These are phyloP conservation scores for Rhinolophus ferrumequinum DNA, from an alignment of 2,113 vertebrate genomes.

Conservation along the genomic window DNA sequence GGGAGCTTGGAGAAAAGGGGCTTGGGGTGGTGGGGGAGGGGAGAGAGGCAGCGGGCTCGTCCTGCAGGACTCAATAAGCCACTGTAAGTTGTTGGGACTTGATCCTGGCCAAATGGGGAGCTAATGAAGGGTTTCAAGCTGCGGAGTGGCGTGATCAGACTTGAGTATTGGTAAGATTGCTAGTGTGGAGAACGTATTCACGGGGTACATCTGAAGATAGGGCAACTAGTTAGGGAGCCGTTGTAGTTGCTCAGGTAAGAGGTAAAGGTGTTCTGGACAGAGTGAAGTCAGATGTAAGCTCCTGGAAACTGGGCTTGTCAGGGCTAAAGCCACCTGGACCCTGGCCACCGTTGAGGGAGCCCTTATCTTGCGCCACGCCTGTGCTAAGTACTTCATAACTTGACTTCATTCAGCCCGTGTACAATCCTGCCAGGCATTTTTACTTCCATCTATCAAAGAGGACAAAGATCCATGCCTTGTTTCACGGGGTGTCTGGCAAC, in stretches of 20 bases:
- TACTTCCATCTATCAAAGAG: background rate
- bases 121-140: background rate
- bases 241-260: background rate
- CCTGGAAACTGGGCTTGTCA: background rate
- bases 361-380: background rate
- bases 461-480: background rate
- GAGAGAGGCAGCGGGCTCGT: background rate
- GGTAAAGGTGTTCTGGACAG: background rate
- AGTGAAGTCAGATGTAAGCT: background rate
- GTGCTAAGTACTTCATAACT: background rate
- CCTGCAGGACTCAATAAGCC: background rate
- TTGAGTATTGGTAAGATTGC: background rate
- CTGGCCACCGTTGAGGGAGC: background rate
- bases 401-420: background rate
- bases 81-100: background rate
- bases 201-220: background rate
- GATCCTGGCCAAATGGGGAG: background rate
- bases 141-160: background rate
- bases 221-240: background rate
- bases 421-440: background rate
- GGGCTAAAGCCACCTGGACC: background rate
- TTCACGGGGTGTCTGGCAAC: background rate
- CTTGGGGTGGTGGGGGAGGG: too few relatives aligned
- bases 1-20: background rate
- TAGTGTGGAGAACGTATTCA: background rate